Evolutionary conservation across 2,888 invertebrate species (phyloP), one percentile per base, ranked within the genome.

Genomic region (Biston stratarius): DNA sequence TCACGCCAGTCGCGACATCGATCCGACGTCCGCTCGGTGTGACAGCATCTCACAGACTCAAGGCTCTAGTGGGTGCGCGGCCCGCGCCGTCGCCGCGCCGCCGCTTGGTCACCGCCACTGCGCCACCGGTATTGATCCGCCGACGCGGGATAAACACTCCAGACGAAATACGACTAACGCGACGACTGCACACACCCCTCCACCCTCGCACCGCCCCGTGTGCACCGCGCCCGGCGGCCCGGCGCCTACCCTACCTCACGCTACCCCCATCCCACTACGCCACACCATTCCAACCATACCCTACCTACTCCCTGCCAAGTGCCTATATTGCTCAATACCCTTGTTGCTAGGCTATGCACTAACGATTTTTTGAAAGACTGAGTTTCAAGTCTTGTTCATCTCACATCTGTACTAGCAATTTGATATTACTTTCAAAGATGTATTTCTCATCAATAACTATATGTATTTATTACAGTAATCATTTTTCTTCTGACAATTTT

Each of bases 1-100:
- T 93, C 93, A 94, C 91, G 85, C 90, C 87, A 90, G 87, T 85
- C 92, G 91, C 92, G 91, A 91, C 93, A 93, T 93, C 87, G 89
- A 92, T 87, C 84, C 90, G 90, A 88, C 91, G 92, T 87, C 91
- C 91, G 90, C 80, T 86, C 89, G 88, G 89, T 89, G 83, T 83
- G 93, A 91, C 92, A 92, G 92, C 94, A 93, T 93, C 92, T 91
- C 93, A 90, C 90, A 91, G 89, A 94, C 92, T 94, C 92, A 76
- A 83, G 83, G 79, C 67, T 82, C 80, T 83, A 84, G 85, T 83
- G 83, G 84, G 82, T 62, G 83, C 75, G 70, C 82, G 85, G 82
- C 85, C 82, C 87, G 88, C 89, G 91, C 92, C 92, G 92, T 85
- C 88, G 88, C 88, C 91, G 92, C 91, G 91, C 89, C 91, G 87